phyloP scores from a whole-genome alignment of 30 jellyfish, hydroid and myxozoan species.

The Mastigias papua region DNA sequence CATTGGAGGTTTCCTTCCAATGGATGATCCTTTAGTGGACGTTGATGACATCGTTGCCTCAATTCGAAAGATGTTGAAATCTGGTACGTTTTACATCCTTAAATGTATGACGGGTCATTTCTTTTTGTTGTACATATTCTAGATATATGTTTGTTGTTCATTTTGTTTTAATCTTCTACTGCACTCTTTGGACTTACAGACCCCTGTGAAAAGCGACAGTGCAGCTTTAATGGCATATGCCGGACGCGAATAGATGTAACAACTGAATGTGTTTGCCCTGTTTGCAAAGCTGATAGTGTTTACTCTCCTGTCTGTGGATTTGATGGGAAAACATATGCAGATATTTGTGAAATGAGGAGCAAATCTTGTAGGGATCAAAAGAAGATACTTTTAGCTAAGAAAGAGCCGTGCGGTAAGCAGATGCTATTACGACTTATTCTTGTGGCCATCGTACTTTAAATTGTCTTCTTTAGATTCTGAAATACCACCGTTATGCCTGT shows the following conservation, averaged over 20 bases:
- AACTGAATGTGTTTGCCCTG: constrained; percentile 82
- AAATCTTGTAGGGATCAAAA: constrained; percentile 53
- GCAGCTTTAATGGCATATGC: constrained; percentile 69
- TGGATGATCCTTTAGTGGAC: constrained; percentile 1
- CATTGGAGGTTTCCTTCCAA: constrained; percentile 1
- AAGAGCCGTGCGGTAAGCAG: constrained; percentile 78
- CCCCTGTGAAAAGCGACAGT: constrained; percentile 55
- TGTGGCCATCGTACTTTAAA: too few relatives aligned
- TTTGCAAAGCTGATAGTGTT: constrained; percentile 17
- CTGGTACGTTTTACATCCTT: too few relatives aligned
- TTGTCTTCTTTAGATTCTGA: too few relatives aligned
- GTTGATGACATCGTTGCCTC: neutral
- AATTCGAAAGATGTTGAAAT: neutral
- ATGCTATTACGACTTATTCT: neutral
- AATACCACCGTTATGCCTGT: too few relatives aligned
- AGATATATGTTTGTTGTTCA: too few relatives aligned
- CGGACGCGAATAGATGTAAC: constrained; percentile 57
- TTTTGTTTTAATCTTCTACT: too few relatives aligned
- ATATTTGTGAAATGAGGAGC: constrained; percentile 61
- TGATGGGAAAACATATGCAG: constrained; percentile 75
- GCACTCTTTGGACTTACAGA: constrained; percentile 19
- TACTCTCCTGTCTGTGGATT: constrained; percentile 71
- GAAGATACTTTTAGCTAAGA: constrained; percentile 5
- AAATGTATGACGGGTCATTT: too few relatives aligned
- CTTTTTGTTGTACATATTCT: too few relatives aligned